A percentile compares a stretch with the other conserved stretches of the same genome.
Evolutionary conservation across 2,888 invertebrate species (phyloP).

Genomic region (Syritta pipiens): DNA sequence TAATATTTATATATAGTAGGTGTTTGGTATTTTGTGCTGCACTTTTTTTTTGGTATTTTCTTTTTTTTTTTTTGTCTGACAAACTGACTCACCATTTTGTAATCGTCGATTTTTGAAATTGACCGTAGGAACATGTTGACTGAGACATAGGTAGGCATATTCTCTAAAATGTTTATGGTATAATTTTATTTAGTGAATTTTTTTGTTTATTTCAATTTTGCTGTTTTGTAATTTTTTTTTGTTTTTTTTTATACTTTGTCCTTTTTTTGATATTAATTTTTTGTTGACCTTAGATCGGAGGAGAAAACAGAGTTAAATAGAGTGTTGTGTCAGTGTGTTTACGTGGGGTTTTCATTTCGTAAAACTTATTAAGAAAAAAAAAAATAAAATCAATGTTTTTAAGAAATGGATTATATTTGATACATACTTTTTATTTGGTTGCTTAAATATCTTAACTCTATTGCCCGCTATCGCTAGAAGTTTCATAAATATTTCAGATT

Average conservation of each 20-base stretch:
- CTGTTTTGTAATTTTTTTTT: constrained; percentile 17
- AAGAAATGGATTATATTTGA: neutral
- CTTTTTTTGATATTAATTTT: constrained; percentile 10
- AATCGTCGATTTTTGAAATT: constrained; percentile 99
- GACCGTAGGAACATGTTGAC: constrained; percentile 98
- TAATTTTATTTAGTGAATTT: constrained; percentile 59
- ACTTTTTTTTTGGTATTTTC: constrained; percentile 33
- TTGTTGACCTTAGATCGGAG: constrained; percentile 20
- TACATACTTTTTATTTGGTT: neutral
- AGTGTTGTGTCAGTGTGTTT: constrained; percentile 8
- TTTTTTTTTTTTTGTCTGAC: constrained; percentile 44
- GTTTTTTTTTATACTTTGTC: neutral
- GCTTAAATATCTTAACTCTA: constrained; percentile 20
- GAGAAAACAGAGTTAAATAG: neutral
- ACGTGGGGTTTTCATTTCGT: neutral
- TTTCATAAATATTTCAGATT: too few species aligned
- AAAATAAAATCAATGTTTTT: too few species aligned
- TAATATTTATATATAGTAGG: constrained; percentile 35
- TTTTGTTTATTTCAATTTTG: constrained; percentile 43
- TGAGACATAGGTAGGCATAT: constrained; percentile 91
- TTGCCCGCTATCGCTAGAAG: too few species aligned
- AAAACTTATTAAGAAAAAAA: neutral
- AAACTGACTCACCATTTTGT: constrained; percentile 95
- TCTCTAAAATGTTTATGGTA: constrained; percentile 82
- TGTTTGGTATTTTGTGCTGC: constrained; percentile 56